Conservation (phyloP, 2,113 vertebrate genomes). For the pig (Sus scrofa) region DNA sequence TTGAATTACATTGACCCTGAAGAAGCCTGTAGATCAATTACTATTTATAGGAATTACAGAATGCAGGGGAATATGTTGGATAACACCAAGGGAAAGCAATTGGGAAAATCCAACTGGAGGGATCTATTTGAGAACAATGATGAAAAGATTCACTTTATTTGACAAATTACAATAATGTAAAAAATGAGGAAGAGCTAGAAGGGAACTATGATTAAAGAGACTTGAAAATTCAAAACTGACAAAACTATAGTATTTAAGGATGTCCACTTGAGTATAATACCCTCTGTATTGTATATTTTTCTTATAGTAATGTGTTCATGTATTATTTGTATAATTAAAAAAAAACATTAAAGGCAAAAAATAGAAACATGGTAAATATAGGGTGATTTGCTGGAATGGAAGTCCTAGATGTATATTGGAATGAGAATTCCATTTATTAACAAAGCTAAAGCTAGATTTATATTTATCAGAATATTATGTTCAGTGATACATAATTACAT, state of each 20-base stretch:
- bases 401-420: background rate
- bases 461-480: background rate
- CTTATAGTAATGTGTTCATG: background rate
- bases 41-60: conserved; percentile 16
- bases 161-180: conserved; percentile 29
- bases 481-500: conserved; percentile 20
- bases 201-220: conserved; percentile 7
- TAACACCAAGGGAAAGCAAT: background rate
- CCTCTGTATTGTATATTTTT: background rate
- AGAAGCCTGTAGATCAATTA: background rate
- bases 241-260: background rate
- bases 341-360: conserved; percentile 18
- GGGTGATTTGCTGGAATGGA: background rate
- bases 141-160: background rate
- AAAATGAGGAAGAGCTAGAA: background rate
- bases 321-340: conserved; percentile 16
- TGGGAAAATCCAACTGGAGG: background rate
- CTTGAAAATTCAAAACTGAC: background rate
- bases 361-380: background rate
- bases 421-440: background rate
- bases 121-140: background rate
- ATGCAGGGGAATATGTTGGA: background rate
- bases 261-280: background rate
- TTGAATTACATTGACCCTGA: background rate
- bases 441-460: background rate